Conservation (phyloP, 1,140 invertebrate genomes). For the Drosophila subobscura region DNA sequence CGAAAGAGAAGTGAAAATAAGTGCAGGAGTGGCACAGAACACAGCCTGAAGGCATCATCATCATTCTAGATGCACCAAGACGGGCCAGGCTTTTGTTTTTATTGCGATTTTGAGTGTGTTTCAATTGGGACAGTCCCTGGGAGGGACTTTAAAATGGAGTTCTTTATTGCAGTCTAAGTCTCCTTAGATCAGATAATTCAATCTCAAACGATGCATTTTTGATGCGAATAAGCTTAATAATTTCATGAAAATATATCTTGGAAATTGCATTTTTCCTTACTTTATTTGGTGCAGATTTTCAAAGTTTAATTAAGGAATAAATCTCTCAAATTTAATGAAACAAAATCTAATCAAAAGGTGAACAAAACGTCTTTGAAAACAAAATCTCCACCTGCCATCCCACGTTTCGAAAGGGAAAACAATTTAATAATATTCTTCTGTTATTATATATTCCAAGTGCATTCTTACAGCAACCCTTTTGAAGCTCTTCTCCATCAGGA, state of each 20-base stretch:
- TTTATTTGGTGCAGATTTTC: not conserved
- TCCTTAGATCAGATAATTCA: too few relatives aligned
- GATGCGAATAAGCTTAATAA: not conserved
- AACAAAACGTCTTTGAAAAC: too few relatives aligned
- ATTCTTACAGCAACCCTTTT: too few relatives aligned
- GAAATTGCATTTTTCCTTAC: not conserved
- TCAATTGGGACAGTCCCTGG: constrained; percentile 4
- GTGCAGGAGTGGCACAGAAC: constrained; percentile 19
- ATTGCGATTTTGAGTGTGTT: constrained; percentile 38
- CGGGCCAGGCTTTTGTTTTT: constrained; percentile 32
- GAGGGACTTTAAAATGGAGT: not conserved
- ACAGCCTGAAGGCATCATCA: constrained; percentile 34
- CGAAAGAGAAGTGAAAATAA: constrained; percentile 11
- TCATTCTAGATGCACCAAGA: constrained; percentile 17
- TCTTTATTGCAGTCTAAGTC: too few relatives aligned
- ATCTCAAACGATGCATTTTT: too few relatives aligned
- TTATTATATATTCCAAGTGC: not conserved
- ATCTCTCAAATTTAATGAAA: not conserved
- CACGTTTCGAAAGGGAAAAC: too few relatives aligned
- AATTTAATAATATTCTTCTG: too few relatives aligned
- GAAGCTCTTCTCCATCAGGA: not conserved
- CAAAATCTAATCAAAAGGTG: not conserved
- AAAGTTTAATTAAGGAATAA: too few relatives aligned
- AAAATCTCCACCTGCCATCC: too few relatives aligned
- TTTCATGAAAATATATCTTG: too few relatives aligned